Conservation (phyloP, 2,888 invertebrate species). For the Nycteola revayana region DNA sequence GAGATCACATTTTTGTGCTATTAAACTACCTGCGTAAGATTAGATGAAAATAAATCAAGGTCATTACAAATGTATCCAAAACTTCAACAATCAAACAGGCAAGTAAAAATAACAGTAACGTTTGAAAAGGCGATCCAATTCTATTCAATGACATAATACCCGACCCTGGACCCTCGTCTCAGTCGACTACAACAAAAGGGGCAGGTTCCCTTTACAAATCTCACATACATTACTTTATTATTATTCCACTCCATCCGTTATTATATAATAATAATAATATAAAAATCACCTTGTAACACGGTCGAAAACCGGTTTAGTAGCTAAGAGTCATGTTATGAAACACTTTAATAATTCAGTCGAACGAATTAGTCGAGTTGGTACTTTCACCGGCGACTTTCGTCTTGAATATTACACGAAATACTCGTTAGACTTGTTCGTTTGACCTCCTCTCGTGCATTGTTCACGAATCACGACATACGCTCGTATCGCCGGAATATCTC, state of each 20-base stretch:
- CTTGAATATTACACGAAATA: no score
- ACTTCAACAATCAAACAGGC: conserved; percentile 41
- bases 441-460: conserved; percentile 61
- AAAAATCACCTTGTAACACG: conserved; percentile 40
- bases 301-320: conserved; percentile 62
- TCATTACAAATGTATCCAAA: conserved; percentile 27
- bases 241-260: conserved; percentile 48
- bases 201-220: conserved; percentile 58
- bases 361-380: conserved; percentile 63
- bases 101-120: conserved; percentile 52
- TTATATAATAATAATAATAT: conserved; percentile 44
- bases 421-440: conserved; percentile 45
- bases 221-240: conserved; percentile 54
- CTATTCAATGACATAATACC: conserved; percentile 54
- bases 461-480: conserved; percentile 38
- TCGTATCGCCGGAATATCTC: conserved; percentile 45
- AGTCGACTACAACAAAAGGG: conserved; percentile 49
- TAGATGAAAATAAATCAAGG: conserved; percentile 39
- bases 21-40: no score
- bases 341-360: conserved; percentile 61
- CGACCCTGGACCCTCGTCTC: conserved; percentile 44
- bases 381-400: conserved; percentile 58
- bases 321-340: conserved; percentile 67
- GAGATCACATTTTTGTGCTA: no score
- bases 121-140: conserved; percentile 47